A percentile compares a stretch with the other conserved stretches of the same genome.
These are phyloP conservation scores for Biston betularia DNA, from an alignment of 2,888 invertebrate species.

Conservation along the genomic window DNA sequence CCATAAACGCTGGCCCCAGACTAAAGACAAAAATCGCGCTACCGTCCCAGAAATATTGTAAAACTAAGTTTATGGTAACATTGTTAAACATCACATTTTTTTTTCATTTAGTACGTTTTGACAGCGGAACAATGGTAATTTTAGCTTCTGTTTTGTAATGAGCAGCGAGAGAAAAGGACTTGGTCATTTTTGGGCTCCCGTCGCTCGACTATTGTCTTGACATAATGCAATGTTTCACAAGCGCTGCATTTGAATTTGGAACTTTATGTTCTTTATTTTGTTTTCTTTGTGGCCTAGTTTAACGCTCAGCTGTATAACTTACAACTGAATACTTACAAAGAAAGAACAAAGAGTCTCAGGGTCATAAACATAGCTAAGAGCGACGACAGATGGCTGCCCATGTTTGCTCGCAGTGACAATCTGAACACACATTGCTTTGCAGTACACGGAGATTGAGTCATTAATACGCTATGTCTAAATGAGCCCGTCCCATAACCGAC, in stretches of 20 bases:
- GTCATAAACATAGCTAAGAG: constrained; percentile 13
- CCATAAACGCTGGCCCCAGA: constrained; percentile 69
- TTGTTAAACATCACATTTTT: constrained; percentile 71
- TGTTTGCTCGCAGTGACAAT: constrained; percentile 18
- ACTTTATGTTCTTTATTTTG: constrained; percentile 32
- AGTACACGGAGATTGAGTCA: constrained; percentile 31
- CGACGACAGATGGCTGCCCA: constrained; percentile 22
- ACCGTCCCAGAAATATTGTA: constrained; percentile 77
- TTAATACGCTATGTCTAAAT: constrained; percentile 33
- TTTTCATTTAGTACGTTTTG: constrained; percentile 74
- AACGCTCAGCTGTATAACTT: constrained; percentile 29
- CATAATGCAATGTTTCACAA: constrained; percentile 46
- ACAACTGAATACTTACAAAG: constrained; percentile 19
- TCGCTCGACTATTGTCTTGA: constrained; percentile 53
- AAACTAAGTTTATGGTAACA: constrained; percentile 79
- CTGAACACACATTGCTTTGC: constrained; percentile 20
- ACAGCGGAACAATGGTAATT: constrained; percentile 74
- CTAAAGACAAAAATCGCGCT: constrained; percentile 80
- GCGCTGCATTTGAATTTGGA: constrained; percentile 39
- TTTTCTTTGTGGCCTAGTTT: constrained; percentile 37
- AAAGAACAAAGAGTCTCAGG: constrained; percentile 13
- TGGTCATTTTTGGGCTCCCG: constrained; percentile 51
- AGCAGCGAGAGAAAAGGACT: constrained; percentile 61
- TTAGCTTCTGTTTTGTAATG: constrained; percentile 77
- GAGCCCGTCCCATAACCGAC: constrained; percentile 24